Conservation (phyloP, 2,888 invertebrate genomes). For the Cryptus viduatorius region DNA sequence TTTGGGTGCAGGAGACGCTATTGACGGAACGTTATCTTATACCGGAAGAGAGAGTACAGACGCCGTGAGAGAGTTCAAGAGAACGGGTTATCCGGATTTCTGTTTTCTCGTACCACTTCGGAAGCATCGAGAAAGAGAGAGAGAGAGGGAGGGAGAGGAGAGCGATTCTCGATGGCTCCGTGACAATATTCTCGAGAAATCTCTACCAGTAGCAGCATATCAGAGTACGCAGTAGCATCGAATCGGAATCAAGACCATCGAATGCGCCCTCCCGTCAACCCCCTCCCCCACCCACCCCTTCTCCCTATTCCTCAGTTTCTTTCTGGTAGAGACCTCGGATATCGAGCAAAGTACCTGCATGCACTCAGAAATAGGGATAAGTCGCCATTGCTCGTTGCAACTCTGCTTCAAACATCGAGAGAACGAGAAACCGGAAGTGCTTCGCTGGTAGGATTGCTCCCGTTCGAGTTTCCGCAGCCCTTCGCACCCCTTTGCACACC, state of each 20-base stretch:
- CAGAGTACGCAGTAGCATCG: constrained; percentile 54
- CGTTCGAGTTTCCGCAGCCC: constrained; percentile 15
- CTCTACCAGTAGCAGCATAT: constrained; percentile 39
- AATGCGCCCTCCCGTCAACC: constrained; percentile 20
- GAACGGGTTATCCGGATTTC: constrained; percentile 56
- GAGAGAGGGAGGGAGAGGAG: neutral
- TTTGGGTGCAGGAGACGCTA: constrained; percentile 51
- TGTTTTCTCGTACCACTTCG: constrained; percentile 37
- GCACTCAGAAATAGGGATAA: constrained; percentile 22
- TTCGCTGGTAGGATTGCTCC: constrained; percentile 39
- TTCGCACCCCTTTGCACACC: neutral
- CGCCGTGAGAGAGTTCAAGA: constrained; percentile 10
- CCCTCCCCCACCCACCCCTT: neutral
- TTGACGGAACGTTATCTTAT: constrained; percentile 67
- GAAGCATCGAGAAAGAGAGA: neutral
- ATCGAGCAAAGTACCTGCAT: constrained; percentile 31
- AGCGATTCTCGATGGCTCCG: neutral
- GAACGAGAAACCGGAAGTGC: constrained; percentile 43
- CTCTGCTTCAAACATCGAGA: constrained; percentile 12
- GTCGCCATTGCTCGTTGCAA: neutral
- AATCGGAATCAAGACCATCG: constrained; percentile 52
- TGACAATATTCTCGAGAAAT: constrained; percentile 60
- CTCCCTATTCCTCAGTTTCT: constrained; percentile 17
- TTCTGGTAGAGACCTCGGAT: constrained; percentile 3
- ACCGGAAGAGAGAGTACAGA: constrained; percentile 24